These are phyloP conservation scores for Gallinago nigripennis DNA, from an alignment of 2,797 vertebrate species.

Conservation along the genomic window DNA sequence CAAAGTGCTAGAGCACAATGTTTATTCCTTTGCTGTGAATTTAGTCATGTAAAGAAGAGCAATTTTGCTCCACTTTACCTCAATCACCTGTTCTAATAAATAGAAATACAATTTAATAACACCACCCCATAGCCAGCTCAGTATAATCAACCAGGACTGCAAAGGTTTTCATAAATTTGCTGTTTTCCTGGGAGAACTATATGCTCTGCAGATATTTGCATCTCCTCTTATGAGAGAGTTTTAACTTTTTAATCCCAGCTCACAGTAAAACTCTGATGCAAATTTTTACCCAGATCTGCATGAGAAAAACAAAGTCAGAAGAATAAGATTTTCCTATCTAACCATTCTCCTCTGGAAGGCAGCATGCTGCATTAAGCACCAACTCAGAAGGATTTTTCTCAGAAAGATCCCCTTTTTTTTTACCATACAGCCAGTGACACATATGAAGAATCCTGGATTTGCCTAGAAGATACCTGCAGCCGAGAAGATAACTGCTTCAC, in stretches of 20 bases:
- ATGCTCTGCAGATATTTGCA: not conserved
- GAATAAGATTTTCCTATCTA: conserved; percentile 12
- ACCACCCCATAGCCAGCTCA: not conserved
- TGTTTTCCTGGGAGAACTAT: not conserved
- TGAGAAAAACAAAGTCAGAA: not conserved
- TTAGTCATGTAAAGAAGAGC: not conserved
- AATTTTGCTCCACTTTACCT: not conserved
- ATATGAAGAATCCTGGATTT: not conserved
- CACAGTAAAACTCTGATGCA: not conserved
- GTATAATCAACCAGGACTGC: not conserved
- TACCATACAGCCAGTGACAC: not conserved
- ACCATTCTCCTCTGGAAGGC: not conserved
- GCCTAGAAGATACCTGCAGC: not conserved
- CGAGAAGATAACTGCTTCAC: not conserved
- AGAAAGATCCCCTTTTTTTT: not conserved
- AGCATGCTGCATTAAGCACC: not conserved
- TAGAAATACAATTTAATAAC: not conserved
- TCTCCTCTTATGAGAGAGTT: not conserved
- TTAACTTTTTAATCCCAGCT: not conserved
- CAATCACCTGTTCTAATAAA: not conserved
- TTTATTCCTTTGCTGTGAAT: not conserved
- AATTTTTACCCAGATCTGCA: not conserved
- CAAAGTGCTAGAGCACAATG: not conserved
- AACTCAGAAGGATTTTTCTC: not conserved
- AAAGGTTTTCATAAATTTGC: not conserved